Evolutionary conservation across 2,888 invertebrate species (phyloP).

Genomic region (Crioceris asparagi): DNA sequence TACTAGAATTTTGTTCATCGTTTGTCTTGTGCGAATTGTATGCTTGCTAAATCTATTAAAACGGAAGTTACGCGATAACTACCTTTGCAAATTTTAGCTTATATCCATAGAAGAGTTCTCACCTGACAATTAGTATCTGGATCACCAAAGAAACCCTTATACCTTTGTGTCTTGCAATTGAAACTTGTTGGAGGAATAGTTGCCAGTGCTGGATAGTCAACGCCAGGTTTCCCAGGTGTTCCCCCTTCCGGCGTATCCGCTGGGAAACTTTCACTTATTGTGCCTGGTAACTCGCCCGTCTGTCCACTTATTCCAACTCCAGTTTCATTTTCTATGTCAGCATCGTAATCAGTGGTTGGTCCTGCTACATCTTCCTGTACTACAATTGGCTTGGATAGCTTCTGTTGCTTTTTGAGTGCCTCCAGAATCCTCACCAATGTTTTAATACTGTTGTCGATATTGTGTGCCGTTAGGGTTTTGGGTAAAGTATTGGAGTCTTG

Average conservation of each 20-base stretch:
- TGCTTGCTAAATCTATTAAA: too few relatives aligned
- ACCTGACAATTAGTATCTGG: slow-evolving; percentile 80
- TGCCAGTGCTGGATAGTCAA: slow-evolving; percentile 71
- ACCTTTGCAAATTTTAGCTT: too few relatives aligned
- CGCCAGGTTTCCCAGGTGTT: slow-evolving; percentile 58
- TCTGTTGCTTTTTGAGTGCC: slow-evolving; percentile 48
- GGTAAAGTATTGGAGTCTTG: slow-evolving; percentile 65
- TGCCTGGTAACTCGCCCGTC: slow-evolving; percentile 24
- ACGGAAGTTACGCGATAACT: too few relatives aligned
- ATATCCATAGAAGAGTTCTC: slow-evolving; percentile 16
- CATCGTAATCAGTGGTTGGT: slow-evolving; percentile 15
- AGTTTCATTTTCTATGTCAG: slow-evolving; percentile 30
- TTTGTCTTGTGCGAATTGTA: too few relatives aligned
- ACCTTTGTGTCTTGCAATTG: slow-evolving; percentile 72
- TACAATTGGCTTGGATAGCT: slow-evolving; percentile 31
- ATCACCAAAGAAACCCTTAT: slow-evolving; percentile 85
- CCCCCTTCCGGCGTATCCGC: slow-evolving; percentile 46
- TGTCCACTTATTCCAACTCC: slow-evolving; percentile 21
- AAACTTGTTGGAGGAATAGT: slow-evolving; percentile 68
- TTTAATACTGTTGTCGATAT: slow-evolving; percentile 67
- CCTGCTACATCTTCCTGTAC: slow-evolving; percentile 27
- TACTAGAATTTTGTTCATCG: too few relatives aligned
- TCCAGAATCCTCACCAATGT: slow-evolving; percentile 66
- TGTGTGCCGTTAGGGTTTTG: slow-evolving; percentile 62
- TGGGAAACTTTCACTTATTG: slow-evolving; percentile 29